Evolutionary conservation across 2,113 vertebrate species (phyloP), one percentile per base, ranked within the genome.

Genomic region (Trachemys scripta): DNA sequence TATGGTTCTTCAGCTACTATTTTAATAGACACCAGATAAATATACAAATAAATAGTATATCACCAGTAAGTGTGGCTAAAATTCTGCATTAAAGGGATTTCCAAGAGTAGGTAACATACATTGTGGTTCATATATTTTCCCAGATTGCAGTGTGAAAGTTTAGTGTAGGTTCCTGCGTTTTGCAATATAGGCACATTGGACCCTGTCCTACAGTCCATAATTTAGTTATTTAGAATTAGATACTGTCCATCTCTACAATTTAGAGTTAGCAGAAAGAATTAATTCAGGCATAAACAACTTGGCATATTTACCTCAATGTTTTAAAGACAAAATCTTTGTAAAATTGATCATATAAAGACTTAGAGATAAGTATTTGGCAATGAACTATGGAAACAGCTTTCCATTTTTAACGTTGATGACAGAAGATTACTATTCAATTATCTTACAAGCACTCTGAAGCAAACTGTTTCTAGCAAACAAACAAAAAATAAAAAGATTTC

Each of bases 401-500:
- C 72, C 6, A 57, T 85, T 92, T 51, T 90, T 93, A 47, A 92
- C n/a, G 42, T 27, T 6, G 42, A 62, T 93, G 87, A 83, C 45
- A 86, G 56, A 51, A 94, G 8, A 85, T 91, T 94, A 95, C 27
- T 79, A 82, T 88, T 96, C 87, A 92, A 65, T 75, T 94, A 49
- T 29, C n/a, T 47, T 72, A 5, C 31, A 88, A 72, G 5, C 16
- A 95, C 78, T 91, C 78, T 56, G 81, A 91, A 94, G 7, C 6
- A 79, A 82, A 94, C 29, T 93, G 72, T 90, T 96, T 95, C 72
- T 76, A 81, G 24, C 2, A 94, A 94, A 88, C 3, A 84, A 94
- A 89, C 2, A 84, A 90, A 94, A 94, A 75, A 96, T 54, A 27
- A 89, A 95, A 95, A 85, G 3, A 25, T 87, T 94, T 95, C 7